Percentiles rank a stretch among this genome's conserved stretches.
These are phyloP conservation scores for Cryptoprocta ferox DNA, from an alignment of 2,797 vertebrate species.

Conservation along the genomic window DNA sequence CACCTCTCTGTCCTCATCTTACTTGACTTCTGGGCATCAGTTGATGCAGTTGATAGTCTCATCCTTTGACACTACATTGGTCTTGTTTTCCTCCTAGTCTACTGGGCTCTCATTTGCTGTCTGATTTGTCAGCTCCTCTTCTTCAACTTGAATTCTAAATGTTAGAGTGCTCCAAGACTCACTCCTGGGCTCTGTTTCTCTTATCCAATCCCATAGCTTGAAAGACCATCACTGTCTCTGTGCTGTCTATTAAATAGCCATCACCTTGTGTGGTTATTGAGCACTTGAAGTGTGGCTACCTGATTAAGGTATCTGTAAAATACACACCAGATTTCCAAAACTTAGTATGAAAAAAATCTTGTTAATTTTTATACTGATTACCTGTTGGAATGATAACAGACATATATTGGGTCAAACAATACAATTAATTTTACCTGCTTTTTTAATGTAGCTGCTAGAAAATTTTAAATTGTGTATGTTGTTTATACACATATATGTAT, in stretches of 20 bases:
- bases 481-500: neutral
- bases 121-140: neutral
- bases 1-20: neutral
- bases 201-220: neutral
- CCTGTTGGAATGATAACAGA: neutral
- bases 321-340: neutral
- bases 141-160: neutral
- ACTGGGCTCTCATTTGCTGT: neutral
- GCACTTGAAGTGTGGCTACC: neutral
- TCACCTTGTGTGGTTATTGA: neutral
- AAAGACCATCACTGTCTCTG: neutral
- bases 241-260: neutral
- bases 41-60: neutral
- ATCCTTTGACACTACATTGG: neutral
- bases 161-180: neutral
- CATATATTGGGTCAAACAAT: neutral
- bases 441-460: neutral
- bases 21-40: neutral
- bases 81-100: neutral
- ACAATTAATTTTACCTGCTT: constrained; percentile 32
- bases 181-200: neutral
- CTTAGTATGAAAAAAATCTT: neutral
- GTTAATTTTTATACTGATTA: neutral
- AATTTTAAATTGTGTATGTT: neutral
- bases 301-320: neutral